Evolutionary conservation across 2,888 invertebrate species (phyloP), one percentile per base, ranked within the genome.

Genomic region (Tethea ocularis): DNA sequence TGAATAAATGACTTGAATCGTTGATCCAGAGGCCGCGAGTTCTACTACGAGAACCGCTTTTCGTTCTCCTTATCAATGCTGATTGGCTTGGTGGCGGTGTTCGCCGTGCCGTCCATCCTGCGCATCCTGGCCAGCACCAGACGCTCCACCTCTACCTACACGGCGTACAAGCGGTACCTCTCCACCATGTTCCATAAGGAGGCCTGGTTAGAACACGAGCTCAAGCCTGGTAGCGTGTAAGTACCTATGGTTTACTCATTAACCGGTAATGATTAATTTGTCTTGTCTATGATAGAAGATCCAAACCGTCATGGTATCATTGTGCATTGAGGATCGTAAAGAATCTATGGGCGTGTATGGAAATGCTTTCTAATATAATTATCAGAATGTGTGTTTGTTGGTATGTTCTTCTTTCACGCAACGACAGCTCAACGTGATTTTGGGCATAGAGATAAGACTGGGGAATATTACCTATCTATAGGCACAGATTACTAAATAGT

Each of bases 121-220:
- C 91, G 93, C 0, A 94, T 97, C 29, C 93, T 98, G 8, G 88
- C 95, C 3, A 94, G 95, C 69, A 97, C 98, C 0, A 94, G 95
- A 26, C 95, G 95, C 75, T 97, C 97, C 26, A 94, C 94, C 57
- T 95, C 94, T 0, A 56, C 63, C 0, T 97, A 96, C 84, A 95
- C 94, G 0, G 96, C 97, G 0, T 97, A 97, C 84, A 94, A 93
- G 63, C 93, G 98, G 71, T 98, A 98, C 81, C 85, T 97, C 10
- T 94, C 96, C 7, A 98, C 98, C 0, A 89, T 97, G 51, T 92
- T 96, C 4, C 97, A 98, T 77, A 95, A 96, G 61, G 84, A 95
- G 17, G 85, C 95, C 4, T 98, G 98, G 98, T 97, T 98, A 81
- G 94, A 95, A 61, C 88, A 95, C 33, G 95, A 96, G 57, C 94